phyloP scores from a whole-genome alignment of 2,888 invertebrate genomes.

The Clunio marinus region DNA sequence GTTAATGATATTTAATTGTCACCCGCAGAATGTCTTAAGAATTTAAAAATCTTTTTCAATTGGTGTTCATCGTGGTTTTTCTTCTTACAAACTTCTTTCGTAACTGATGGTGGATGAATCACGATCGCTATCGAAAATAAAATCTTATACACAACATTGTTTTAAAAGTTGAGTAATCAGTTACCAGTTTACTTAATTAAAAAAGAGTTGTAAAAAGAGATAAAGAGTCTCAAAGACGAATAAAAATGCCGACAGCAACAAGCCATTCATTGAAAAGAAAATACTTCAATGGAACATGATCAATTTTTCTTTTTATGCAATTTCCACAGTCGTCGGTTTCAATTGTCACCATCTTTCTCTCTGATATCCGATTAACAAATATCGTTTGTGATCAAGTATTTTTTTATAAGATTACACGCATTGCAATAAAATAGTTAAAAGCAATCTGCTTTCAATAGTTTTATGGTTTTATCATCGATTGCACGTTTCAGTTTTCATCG shows the following conservation, averaged over 20 bases:
- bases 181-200: slow-evolving; percentile 32
- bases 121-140: background rate
- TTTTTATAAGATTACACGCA: slow-evolving; percentile 33
- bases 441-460: slow-evolving; percentile 22
- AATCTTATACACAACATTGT: slow-evolving; percentile 9
- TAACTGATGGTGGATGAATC: background rate
- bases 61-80: too few relatives aligned
- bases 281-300: slow-evolving; percentile 16
- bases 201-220: slow-evolving; percentile 6
- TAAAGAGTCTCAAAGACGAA: slow-evolving; percentile 17
- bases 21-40: too few relatives aligned
- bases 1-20: too few relatives aligned
- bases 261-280: background rate
- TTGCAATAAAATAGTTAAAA: background rate
- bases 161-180: slow-evolving; percentile 34
- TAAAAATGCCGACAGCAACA: slow-evolving; percentile 28
- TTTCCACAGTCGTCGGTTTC: slow-evolving; percentile 24
- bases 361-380: slow-evolving; percentile 29
- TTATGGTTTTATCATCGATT: slow-evolving; percentile 13
- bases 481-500: slow-evolving; percentile 8
- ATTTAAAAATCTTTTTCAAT: too few relatives aligned
- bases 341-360: slow-evolving; percentile 35
- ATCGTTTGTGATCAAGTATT: background rate
- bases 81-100: background rate
- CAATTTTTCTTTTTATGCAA: background rate